Evolutionary conservation across 2,888 invertebrate species (phyloP).

Genomic region (Drosophila mimetica): DNA sequence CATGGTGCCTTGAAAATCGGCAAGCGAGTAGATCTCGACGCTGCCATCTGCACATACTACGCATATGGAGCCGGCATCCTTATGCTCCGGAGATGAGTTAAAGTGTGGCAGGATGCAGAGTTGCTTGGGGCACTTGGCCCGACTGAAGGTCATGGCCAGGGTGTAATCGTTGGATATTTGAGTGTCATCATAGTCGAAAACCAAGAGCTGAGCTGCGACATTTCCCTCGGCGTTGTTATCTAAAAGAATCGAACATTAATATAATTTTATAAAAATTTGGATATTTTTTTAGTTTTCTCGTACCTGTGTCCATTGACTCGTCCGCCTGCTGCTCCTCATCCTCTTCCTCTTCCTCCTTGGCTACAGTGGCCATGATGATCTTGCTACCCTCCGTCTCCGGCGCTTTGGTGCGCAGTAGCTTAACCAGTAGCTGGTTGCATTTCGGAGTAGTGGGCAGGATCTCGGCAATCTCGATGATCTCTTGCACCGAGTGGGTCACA

Average conservation of each 20-base stretch:
- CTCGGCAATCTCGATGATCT: conserved; percentile 84
- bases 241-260: conserved; percentile 26
- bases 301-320: conserved; percentile 62
- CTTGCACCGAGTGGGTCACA: conserved; percentile 46
- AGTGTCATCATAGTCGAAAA: conserved; percentile 77
- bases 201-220: conserved; percentile 79
- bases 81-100: conserved; percentile 36
- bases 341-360: conserved; percentile 70
- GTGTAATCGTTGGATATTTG: conserved; percentile 81
- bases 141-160: conserved; percentile 86
- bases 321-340: conserved; percentile 50
- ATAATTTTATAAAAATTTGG: not conserved
- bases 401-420: conserved; percentile 74
- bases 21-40: conserved; percentile 89
- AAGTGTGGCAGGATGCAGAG: conserved; percentile 87
- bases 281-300: not conserved
- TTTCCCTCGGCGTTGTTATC: conserved; percentile 68
- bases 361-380: conserved; percentile 80
- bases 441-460: conserved; percentile 88
- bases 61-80: conserved; percentile 88
- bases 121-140: conserved; percentile 89
- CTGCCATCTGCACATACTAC: conserved; percentile 91
- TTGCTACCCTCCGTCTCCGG: conserved; percentile 64
- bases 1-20: conserved; percentile 89
- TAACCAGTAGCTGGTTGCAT: conserved; percentile 88